Conservation (phyloP, 2,888 invertebrate species). For the Sceliomorpha sp. region DNA sequence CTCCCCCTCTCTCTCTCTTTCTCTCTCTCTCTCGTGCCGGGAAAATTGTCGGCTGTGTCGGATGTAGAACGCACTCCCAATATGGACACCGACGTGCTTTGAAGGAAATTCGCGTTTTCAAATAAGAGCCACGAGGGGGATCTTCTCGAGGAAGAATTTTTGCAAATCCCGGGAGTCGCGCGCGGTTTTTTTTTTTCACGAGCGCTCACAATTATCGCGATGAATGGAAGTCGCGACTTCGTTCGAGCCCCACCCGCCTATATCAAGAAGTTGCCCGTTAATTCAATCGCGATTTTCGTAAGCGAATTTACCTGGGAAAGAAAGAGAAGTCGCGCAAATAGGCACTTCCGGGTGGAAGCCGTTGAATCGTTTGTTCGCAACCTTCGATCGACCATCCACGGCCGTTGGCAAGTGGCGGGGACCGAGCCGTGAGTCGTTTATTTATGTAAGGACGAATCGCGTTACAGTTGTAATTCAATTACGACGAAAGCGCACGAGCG, state of each 20-base stretch:
- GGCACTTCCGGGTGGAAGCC: constrained; percentile 3
- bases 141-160: constrained; percentile 12
- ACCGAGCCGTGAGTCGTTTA: not conserved
- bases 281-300: constrained; percentile 36
- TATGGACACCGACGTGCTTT: constrained; percentile 16
- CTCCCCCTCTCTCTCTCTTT: too few species aligned
- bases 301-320: constrained; percentile 24
- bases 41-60: constrained; percentile 17
- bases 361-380: constrained; percentile 19
- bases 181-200: constrained; percentile 8
- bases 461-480: constrained; percentile 5
- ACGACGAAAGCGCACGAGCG: not conserved
- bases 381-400: constrained; percentile 25
- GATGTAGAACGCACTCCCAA: not conserved
- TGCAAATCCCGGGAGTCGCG: not conserved
- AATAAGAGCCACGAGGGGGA: constrained; percentile 13
- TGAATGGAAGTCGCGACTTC: constrained; percentile 37
- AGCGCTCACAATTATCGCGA: constrained; percentile 35
- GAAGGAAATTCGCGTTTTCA: constrained; percentile 20
- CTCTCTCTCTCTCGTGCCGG: too few species aligned
- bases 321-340: constrained; percentile 7
- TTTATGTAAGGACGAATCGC: constrained; percentile 18
- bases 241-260: constrained; percentile 33
- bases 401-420: constrained; percentile 11
- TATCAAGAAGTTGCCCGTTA: constrained; percentile 47